Evolutionary conservation across 2,888 invertebrate genomes (phyloP).

Genomic region (Pollenia angustigena): DNA sequence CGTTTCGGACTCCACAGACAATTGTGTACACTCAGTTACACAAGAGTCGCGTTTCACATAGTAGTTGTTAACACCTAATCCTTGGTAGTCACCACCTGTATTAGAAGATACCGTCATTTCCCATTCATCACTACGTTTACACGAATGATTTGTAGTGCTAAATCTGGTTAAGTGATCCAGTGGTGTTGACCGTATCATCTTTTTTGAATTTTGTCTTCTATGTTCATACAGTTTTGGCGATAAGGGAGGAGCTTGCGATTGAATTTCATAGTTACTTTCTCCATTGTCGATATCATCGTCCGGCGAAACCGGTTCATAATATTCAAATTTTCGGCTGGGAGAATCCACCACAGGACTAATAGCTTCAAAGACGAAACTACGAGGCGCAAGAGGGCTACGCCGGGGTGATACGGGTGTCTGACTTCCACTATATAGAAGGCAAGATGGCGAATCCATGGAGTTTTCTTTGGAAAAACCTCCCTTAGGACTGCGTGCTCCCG

Average conservation of each 20-base stretch:
- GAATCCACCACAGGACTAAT: constrained; percentile 80
- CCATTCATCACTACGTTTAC: constrained; percentile 77
- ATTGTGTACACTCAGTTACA: constrained; percentile 83
- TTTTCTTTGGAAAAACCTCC: constrained; percentile 76
- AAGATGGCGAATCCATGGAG: constrained; percentile 78
- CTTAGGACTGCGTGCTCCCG: constrained; percentile 78
- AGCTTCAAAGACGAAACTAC: constrained; percentile 86
- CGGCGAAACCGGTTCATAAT: constrained; percentile 83
- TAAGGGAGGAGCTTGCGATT: constrained; percentile 74
- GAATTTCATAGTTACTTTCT: constrained; percentile 75
- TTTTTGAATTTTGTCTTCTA: constrained; percentile 78
- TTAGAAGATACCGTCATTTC: constrained; percentile 76
- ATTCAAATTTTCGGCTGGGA: constrained; percentile 81
- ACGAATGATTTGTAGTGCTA: constrained; percentile 28
- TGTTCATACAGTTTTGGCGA: constrained; percentile 77
- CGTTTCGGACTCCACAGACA: constrained; percentile 82
- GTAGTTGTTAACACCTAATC: constrained; percentile 76
- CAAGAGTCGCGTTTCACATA: constrained; percentile 83
- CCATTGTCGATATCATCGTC: constrained; percentile 77
- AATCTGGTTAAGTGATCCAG: constrained; percentile 71
- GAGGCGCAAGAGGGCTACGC: constrained; percentile 86
- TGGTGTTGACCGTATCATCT: constrained; percentile 74
- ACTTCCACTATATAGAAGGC: constrained; percentile 74
- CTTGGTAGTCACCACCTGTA: constrained; percentile 77
- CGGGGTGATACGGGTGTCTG: constrained; percentile 75